phyloP scores from a whole-genome alignment of 2,797 vertebrate genomes.

The Acanthiza pusilla region DNA sequence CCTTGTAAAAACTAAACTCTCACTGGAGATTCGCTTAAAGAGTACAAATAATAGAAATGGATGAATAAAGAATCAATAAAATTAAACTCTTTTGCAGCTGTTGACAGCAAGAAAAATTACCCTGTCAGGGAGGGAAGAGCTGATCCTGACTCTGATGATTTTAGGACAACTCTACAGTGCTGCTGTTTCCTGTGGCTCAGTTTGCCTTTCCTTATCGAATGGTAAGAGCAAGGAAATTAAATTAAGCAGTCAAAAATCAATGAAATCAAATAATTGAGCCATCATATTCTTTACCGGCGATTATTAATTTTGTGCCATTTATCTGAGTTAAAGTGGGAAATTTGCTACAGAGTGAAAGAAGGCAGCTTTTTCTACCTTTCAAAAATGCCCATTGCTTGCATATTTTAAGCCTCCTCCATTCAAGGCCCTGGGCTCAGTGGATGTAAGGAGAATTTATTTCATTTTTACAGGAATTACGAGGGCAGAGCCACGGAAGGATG shows the following conservation, averaged over 20 bases:
- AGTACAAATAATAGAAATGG: not conserved
- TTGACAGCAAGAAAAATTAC: slow-evolving; percentile 23
- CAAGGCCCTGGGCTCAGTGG: not conserved
- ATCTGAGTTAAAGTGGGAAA: not conserved
- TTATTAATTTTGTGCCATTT: not conserved
- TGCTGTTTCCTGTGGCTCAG: not conserved
- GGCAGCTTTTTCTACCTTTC: not conserved
- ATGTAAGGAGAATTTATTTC: not conserved
- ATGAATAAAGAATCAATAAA: not conserved
- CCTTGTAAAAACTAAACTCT: not conserved
- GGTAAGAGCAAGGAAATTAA: not conserved
- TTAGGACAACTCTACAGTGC: not conserved
- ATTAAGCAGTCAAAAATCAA: not conserved
- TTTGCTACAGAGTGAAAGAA: not conserved
- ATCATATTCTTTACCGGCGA: not conserved
- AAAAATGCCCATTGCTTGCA: not conserved
- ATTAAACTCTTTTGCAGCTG: slow-evolving; percentile 2
- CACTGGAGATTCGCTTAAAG: not conserved
- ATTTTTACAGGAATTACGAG: not conserved
- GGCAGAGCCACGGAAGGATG: not conserved
- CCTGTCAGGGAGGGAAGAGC: not conserved
- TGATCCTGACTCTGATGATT: not conserved
- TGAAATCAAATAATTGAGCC: not conserved
- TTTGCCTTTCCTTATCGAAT: not conserved
- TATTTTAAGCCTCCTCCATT: not conserved